Conservation (phyloP, 2,113 vertebrate genomes). For the Riparia riparia region DNA sequence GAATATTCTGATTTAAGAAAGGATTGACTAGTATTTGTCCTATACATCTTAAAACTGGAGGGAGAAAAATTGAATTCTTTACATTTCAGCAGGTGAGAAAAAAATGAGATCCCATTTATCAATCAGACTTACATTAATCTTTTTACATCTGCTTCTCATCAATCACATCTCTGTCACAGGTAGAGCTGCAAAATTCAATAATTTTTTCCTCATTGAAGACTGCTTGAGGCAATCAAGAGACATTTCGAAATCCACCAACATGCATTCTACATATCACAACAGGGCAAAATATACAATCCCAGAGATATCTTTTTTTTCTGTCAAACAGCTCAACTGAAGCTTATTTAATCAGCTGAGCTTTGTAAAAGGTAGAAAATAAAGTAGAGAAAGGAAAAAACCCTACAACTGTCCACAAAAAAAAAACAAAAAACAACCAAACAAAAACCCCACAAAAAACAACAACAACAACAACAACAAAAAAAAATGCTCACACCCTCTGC, state of each 20-base stretch:
- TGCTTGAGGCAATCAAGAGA: background rate
- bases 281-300: background rate
- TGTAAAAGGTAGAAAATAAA: background rate
- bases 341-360: background rate
- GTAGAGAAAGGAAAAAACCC: background rate
- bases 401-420: too few species aligned
- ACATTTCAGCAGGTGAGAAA: background rate
- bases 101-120: background rate
- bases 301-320: background rate
- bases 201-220: background rate
- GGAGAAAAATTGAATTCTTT: background rate
- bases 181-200: background rate
- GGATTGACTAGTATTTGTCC: background rate
- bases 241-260: background rate
- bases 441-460: too few species aligned
- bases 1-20: background rate
- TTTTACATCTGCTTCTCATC: constrained; percentile 20
- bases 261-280: background rate
- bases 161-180: background rate
- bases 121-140: constrained; percentile 9
- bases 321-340: background rate
- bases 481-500: background rate
- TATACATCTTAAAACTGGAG: background rate
- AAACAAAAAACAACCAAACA: too few species aligned
- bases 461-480: accelerated